A percentile compares a stretch with the other conserved stretches of the same genome.
Evolutionary conservation across 2,797 vertebrate genomes (phyloP).

Genomic region (Octomys mimax): DNA sequence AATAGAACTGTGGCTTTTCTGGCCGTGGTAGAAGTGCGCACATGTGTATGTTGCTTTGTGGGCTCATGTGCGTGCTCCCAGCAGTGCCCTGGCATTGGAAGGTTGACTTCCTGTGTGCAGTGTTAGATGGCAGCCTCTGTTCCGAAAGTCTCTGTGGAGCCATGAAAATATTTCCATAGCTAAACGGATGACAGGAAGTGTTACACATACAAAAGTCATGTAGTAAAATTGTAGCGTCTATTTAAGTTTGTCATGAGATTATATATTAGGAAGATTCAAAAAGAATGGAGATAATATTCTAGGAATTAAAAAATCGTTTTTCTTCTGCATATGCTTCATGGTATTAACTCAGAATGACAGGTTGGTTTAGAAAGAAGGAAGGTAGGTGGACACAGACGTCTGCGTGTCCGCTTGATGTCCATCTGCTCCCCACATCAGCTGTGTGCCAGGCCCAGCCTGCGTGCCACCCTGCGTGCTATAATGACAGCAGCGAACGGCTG

Average conservation of each 20-base stretch:
- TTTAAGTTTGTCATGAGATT: constrained; percentile 30
- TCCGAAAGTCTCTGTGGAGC: not conserved
- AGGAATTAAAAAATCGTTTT: not conserved
- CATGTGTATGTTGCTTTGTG: not conserved
- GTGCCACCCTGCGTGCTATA: not conserved
- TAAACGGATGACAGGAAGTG: not conserved
- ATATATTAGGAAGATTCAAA: not conserved
- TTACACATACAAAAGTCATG: not conserved
- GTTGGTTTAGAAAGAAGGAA: not conserved
- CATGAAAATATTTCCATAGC: not conserved
- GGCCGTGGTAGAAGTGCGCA: not conserved
- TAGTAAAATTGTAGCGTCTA: constrained; percentile 32
- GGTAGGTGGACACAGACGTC: not conserved
- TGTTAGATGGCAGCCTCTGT: not conserved
- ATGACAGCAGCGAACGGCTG: not conserved
- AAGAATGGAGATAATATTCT: constrained; percentile 12
- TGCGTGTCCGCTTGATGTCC: not conserved
- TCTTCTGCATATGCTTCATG: not conserved
- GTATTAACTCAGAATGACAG: not conserved
- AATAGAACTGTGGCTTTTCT: not conserved
- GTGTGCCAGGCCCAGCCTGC: not conserved
- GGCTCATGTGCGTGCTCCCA: not conserved
- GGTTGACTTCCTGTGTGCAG: not conserved
- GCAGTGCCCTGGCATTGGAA: not conserved
- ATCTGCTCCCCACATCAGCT: accelerated